Base-by-base conservation (phyloP, 2,797 vertebrate species). In the Rhynchotus rufescens region DNA sequence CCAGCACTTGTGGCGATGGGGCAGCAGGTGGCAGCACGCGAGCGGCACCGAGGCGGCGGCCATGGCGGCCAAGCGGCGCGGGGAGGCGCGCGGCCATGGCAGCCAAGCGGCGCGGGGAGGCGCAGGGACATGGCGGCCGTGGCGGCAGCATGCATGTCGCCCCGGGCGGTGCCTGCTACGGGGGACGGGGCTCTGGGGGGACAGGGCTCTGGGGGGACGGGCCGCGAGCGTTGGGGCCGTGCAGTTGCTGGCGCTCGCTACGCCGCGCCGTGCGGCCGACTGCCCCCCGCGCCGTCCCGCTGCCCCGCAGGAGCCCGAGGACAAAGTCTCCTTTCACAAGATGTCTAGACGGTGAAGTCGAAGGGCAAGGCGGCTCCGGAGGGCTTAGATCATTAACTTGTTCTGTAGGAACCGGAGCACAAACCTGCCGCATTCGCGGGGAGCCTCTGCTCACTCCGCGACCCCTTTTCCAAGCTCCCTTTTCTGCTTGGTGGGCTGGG, bases 1-100 rank as follows among this genome's bases (percentile, higher is more conserved):
- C 9, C 54, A 66, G 90, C 79, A 54, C 49, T 84, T 81, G 67
- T 87, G 57, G 32, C 0, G 12, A 76, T 17, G 17, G 59, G 77
- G 47, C 95, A 92, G 76, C 86, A 95, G 94, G 90, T 91, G 95
- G 92, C 95, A 89, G 90, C 91, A 94, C 73, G 93, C 36, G 86
- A 92, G 74, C 64, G 47, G 32, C 60, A 1, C 2, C 60, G 34
- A 79, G 7, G 49, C 45, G 36, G 45, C 42, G 42, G 42, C 8
- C 36, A 36, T 10, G 36, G 36, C 36, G 36, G 36, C 36, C 36
- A 36, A 42, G 40, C 40, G 40, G 40, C 40, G 40, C 13, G 42
- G 14, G 42, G 42, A 15, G 42, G 36, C 36, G 36, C 36, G 36
- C 36, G 36, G 36, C 36, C 36, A 10, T 10, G 36, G 36, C 36